Percentiles rank a stretch among this genome's conserved stretches.
Evolutionary conservation across 2,888 invertebrate species (phyloP).

Genomic region (Theodoxus fluviatilis): DNA sequence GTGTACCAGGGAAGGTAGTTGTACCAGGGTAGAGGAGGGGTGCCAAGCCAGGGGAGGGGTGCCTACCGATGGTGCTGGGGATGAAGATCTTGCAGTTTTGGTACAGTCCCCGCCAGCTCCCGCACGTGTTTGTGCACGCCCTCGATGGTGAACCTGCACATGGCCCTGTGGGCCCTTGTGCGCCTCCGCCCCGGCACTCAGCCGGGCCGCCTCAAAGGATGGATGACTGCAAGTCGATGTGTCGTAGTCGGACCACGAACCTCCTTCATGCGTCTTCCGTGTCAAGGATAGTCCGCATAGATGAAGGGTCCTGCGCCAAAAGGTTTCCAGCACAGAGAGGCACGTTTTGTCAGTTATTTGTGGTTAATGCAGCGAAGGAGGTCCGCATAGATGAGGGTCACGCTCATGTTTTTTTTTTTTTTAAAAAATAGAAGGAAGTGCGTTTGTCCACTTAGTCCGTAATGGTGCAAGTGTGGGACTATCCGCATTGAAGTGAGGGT

Average conservation of each 20-base stretch:
- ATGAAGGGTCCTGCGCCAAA: slow-evolving; percentile 78
- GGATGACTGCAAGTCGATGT: slow-evolving; percentile 91
- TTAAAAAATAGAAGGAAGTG: too few relatives aligned
- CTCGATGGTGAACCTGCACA: slow-evolving; percentile 88
- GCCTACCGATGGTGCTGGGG: slow-evolving; percentile 85
- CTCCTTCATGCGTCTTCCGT: slow-evolving; percentile 87
- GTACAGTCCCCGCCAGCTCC: slow-evolving; percentile 87
- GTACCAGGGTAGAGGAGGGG: too few relatives aligned
- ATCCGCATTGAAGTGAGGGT: too few relatives aligned
- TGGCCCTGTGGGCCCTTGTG: slow-evolving; percentile 89
- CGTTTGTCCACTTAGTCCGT: too few relatives aligned
- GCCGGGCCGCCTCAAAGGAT: slow-evolving; percentile 89
- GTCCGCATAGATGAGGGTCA: slow-evolving; percentile 88
- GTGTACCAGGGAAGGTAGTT: too few relatives aligned
- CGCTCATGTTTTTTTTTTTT: too few relatives aligned
- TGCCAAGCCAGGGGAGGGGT: too few relatives aligned
- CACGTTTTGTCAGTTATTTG: too few relatives aligned
- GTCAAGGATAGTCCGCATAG: slow-evolving; percentile 88
- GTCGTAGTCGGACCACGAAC: slow-evolving; percentile 81
- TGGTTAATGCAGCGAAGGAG: too few relatives aligned
- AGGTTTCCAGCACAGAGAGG: too few relatives aligned
- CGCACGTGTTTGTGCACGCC: slow-evolving; percentile 89
- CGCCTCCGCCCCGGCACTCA: slow-evolving; percentile 89
- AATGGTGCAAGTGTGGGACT: too few relatives aligned
- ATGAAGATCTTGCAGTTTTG: slow-evolving; percentile 83